Percentiles rank a stretch among this genome's conserved stretches.
These are phyloP conservation scores for Dinomys branickii DNA, from an alignment of 2,113 vertebrate species.

Conservation along the genomic window DNA sequence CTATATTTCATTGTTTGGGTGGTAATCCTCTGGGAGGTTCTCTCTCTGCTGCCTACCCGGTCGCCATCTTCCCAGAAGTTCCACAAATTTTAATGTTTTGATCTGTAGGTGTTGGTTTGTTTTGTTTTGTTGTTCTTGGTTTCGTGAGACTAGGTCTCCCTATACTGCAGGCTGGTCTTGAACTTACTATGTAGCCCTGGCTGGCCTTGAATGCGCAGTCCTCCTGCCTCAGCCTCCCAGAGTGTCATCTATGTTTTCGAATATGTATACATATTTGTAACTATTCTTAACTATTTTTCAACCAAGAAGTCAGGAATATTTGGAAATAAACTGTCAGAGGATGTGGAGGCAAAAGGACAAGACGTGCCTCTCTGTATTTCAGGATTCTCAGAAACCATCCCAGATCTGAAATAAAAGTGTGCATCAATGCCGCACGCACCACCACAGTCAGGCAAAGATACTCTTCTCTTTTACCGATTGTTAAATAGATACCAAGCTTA, in stretches of 20 bases:
- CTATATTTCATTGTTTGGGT: too few relatives aligned
- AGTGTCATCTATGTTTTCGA: not conserved
- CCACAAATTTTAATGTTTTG: not conserved
- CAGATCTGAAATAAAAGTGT: too few relatives aligned
- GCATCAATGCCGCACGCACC: not conserved
- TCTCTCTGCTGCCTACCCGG: too few relatives aligned
- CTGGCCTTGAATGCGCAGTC: not conserved
- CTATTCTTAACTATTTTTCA: not conserved
- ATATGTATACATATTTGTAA: not conserved
- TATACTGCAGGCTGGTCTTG: not conserved
- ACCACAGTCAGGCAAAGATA: not conserved
- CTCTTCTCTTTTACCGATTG: not conserved
- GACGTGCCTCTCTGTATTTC: rapidly evolving
- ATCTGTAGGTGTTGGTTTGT: not conserved
- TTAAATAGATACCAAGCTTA: not conserved
- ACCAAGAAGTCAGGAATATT: not conserved
- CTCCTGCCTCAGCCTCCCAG: not conserved
- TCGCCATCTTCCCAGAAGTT: too few relatives aligned
- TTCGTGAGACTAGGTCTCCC: not conserved
- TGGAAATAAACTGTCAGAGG: not conserved
- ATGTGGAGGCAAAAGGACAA: not conserved
- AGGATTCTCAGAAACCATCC: not conserved
- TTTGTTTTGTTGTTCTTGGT: not conserved
- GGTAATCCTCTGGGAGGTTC: too few relatives aligned
- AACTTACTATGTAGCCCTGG: not conserved